Percentiles rank a stretch among this genome's conserved stretches.
Conservation (phyloP, 2,113 vertebrate genomes). For the Tympanuchus pallidicinctus region DNA sequence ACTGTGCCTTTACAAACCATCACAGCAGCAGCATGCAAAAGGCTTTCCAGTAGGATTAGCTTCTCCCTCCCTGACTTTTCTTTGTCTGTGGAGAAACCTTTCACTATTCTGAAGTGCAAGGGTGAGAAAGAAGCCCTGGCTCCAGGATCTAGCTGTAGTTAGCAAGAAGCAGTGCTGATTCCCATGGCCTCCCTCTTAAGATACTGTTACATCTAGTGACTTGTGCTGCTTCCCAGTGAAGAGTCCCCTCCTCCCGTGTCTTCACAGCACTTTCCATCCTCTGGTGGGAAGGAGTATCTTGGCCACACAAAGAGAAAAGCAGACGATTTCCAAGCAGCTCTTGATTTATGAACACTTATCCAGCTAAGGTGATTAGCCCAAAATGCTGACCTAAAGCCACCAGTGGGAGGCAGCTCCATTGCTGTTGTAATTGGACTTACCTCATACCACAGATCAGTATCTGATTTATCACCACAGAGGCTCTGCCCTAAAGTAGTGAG, state of each 20-base stretch:
- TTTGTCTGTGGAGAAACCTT: not conserved
- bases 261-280: not conserved
- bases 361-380: slow-evolving; percentile 59
- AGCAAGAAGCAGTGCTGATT: not conserved
- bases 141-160: not conserved
- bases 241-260: not conserved
- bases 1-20: not conserved
- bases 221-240: not conserved
- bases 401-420: slow-evolving; percentile 39
- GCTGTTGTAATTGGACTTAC: slow-evolving; percentile 55
- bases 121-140: not conserved
- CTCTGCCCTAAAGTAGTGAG: slow-evolving; percentile 21
- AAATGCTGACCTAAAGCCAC: slow-evolving; percentile 48
- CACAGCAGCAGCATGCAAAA: not conserved
- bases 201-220: not conserved
- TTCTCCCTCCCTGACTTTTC: not conserved
- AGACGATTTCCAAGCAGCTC: slow-evolving; percentile 15
- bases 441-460: slow-evolving; percentile 54
- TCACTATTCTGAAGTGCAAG: not conserved
- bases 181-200: not conserved
- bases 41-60: not conserved
- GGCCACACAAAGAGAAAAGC: not conserved
- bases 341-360: slow-evolving; percentile 36
- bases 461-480: slow-evolving; percentile 50
- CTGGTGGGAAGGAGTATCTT: not conserved